Evolutionary conservation across 2,797 vertebrate species (phyloP), one percentile per base, ranked within the genome.

Genomic region (Cirrhinus mrigala): DNA sequence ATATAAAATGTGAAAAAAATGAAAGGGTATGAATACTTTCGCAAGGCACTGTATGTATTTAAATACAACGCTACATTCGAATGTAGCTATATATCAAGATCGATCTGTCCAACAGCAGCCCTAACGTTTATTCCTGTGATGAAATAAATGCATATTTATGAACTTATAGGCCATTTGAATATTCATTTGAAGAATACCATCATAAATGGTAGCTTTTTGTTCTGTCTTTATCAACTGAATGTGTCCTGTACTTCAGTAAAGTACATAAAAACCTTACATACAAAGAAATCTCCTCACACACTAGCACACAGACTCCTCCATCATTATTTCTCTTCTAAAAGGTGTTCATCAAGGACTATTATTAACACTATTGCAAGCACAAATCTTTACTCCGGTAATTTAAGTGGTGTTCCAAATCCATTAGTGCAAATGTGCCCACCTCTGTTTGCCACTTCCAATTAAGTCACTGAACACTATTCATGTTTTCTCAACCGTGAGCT

Each of bases 381-480:
- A 83, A 83, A 77, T 76, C 60, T 77, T 68, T 68, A 56, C n/a
- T 68, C 22, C 48, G 15, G 29, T 68, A 52, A 77, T 83, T n/a
- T 76, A 68, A 74, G 56, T 75, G 70, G 24, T 24, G 56, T 75
- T 64, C 44, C 58, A 75, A 33, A 83, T 52, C 81, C 81, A 83
- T 83, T 82, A 83, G 81, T 24, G 70, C 27, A 83, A 64, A 83
- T 83, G 81, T 83, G 27, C 8, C 24, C 70, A 62, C 2, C 56
- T 82, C 81, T 74, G 1, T 68, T 83, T 54, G 44, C 37, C 14
- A 11, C 58, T 75, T 83, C 29, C 29, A 64, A 52, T 76, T n/a
- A 76, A 52, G 27, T 54, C 48, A 83, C 74, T 33, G 27, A 18
- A n/a, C 14, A 5, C n/a, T 73, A 64, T 75, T 74, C 15, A 74